phyloP scores from a whole-genome alignment of 2,888 invertebrate genomes.

The Seladonia tumulorum region DNA sequence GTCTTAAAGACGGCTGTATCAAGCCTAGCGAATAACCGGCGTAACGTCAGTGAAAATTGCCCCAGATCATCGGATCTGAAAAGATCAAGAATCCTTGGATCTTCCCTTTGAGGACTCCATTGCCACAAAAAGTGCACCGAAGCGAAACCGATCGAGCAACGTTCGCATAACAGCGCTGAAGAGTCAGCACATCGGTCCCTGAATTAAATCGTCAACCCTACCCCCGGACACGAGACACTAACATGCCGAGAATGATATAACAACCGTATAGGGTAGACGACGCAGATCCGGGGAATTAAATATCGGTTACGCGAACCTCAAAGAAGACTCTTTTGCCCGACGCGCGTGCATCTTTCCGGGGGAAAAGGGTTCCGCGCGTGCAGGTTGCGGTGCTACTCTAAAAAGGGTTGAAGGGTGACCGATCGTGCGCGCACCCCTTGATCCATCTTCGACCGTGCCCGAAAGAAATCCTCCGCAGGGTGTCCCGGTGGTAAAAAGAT shows the following conservation, averaged over 20 bases:
- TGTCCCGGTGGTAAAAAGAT: not conserved
- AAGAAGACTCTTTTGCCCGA: constrained; percentile 36
- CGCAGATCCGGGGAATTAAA: constrained; percentile 39
- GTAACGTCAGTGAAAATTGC: not conserved
- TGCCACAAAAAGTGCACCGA: not conserved
- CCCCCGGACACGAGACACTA: not conserved
- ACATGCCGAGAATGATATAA: not conserved
- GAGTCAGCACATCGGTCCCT: not conserved
- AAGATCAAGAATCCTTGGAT: not conserved
- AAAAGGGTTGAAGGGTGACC: constrained; percentile 65
- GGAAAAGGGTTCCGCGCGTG: constrained; percentile 31
- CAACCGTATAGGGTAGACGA: not conserved
- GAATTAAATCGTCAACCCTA: constrained; percentile 6
- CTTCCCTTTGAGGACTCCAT: not conserved
- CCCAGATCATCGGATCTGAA: not conserved
- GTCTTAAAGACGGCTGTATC: not conserved
- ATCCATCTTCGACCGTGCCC: constrained; percentile 31
- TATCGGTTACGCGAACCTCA: constrained; percentile 43
- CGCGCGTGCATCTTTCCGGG: constrained; percentile 39
- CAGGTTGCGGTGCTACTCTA: constrained; percentile 68
- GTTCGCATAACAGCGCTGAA: not conserved
- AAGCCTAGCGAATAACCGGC: not conserved
- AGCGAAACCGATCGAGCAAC: not conserved
- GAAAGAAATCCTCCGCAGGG: constrained; percentile 16
- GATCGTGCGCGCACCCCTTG: constrained; percentile 72